Percentiles rank a stretch among this genome's conserved stretches.
phyloP scores from a whole-genome alignment of 2,113 vertebrate genomes.

The Chascanopsetta lugubris region DNA sequence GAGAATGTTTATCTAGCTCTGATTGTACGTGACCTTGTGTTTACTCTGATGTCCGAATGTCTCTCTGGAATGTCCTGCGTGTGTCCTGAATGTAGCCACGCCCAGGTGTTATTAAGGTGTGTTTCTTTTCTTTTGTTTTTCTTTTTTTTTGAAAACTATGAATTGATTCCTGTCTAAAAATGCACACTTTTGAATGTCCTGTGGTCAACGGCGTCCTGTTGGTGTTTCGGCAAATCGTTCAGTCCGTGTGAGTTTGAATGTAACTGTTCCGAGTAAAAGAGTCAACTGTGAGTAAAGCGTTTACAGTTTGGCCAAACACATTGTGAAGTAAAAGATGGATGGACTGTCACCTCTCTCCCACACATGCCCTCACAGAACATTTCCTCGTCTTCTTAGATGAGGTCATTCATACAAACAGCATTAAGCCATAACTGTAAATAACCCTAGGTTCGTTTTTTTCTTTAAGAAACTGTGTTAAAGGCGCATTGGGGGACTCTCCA shows the following conservation, averaged over 20 bases:
- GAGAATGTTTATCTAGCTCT: conserved; percentile 57
- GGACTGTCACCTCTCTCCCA: background rate
- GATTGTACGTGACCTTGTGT: conserved; percentile 58
- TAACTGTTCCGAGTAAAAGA: background rate
- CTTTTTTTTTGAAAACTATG: too few species aligned
- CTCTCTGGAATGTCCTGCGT: conserved; percentile 53
- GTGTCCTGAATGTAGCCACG: conserved; percentile 48
- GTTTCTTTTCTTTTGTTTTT: conserved; percentile 37
- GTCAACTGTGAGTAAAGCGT: conserved; percentile 31
- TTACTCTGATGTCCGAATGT: conserved; percentile 52
- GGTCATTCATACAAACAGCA: conserved; percentile 48
- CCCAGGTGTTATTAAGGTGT: background rate
- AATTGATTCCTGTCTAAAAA: conserved; percentile 10
- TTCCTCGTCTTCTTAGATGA: conserved; percentile 20
- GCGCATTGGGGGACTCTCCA: too few species aligned
- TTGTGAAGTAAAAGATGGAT: conserved; percentile 23
- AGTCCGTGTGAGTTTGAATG: conserved; percentile 3
- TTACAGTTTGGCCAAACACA: conserved; percentile 32
- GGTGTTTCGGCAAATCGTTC: conserved; percentile 1
- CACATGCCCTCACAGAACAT: background rate
- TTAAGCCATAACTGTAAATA: conserved; percentile 62
- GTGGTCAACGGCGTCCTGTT: conserved; percentile 25
- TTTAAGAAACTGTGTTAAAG: too few species aligned
- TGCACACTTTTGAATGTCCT: conserved; percentile 26
- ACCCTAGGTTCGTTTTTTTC: too few species aligned